A percentile compares a stretch with the other conserved stretches of the same genome.
phyloP scores from a whole-genome alignment of 2,888 invertebrate genomes.

The Eurois occulta region DNA sequence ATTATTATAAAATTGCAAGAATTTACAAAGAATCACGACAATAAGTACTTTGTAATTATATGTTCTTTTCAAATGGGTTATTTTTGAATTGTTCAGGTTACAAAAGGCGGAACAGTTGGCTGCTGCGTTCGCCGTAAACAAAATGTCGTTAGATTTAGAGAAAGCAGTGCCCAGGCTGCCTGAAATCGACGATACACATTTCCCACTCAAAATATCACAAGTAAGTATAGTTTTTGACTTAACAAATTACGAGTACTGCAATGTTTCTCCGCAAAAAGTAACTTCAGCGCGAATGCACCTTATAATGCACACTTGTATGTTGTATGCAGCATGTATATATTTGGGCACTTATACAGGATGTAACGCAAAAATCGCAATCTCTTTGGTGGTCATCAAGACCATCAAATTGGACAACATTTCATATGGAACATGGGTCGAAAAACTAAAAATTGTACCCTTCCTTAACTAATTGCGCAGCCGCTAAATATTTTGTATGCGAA shows the following conservation, averaged over 20 bases:
- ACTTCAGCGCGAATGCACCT: not conserved
- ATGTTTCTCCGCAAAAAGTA: not conserved
- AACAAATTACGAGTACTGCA: not conserved
- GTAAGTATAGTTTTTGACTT: conserved; percentile 79
- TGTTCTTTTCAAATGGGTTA: too few relatives aligned
- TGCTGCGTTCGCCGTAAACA: conserved; percentile 73
- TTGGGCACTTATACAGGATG: not conserved
- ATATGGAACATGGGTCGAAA: not conserved
- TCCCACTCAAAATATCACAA: conserved; percentile 89
- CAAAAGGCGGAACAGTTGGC: conserved; percentile 88
- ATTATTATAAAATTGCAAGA: too few relatives aligned
- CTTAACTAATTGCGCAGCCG: too few relatives aligned
- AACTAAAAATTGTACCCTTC: too few relatives aligned
- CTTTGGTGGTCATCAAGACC: not conserved
- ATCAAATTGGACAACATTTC: not conserved
- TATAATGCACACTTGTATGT: too few relatives aligned
- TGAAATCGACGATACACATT: conserved; percentile 90
- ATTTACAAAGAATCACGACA: too few relatives aligned
- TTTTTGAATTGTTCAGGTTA: conserved; percentile 76
- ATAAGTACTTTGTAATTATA: too few relatives aligned
- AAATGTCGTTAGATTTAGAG: conserved; percentile 67
- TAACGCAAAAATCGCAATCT: not conserved
- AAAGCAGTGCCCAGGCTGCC: conserved; percentile 89
- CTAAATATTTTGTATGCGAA: too few relatives aligned
- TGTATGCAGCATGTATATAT: not conserved